Conservation (phyloP, 2,797 vertebrate genomes). For the Lagocephalus sceleratus region DNA sequence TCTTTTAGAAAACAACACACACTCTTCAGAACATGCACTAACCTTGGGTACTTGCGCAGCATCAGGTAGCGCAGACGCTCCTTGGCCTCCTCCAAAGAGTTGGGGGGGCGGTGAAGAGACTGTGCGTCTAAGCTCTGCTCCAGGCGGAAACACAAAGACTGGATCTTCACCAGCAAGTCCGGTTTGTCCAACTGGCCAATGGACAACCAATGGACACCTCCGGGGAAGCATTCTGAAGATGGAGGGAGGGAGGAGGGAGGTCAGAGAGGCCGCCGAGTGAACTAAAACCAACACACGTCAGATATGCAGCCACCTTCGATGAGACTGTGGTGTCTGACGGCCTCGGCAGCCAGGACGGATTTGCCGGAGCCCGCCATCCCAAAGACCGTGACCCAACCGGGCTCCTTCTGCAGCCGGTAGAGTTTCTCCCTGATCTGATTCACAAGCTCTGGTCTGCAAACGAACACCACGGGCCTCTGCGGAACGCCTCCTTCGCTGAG, state of each 20-base stretch:
- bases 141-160: slow-evolving; percentile 90
- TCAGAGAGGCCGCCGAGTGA: neutral
- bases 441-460: slow-evolving; percentile 81
- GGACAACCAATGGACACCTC: slow-evolving; percentile 92
- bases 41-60: slow-evolving; percentile 85
- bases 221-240: slow-evolving; percentile 86
- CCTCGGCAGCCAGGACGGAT: slow-evolving; percentile 93
- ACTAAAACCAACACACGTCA: neutral
- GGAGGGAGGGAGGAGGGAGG: neutral
- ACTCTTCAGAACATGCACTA: neutral
- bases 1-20: no score
- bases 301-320: slow-evolving; percentile 76
- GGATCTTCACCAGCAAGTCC: slow-evolving; percentile 90
- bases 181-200: slow-evolving; percentile 92
- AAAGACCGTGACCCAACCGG: slow-evolving; percentile 92
- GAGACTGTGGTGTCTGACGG: slow-evolving; percentile 83
- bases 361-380: slow-evolving; percentile 99
- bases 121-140: slow-evolving; percentile 82
- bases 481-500: slow-evolving; percentile 94
- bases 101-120: slow-evolving; percentile 77
- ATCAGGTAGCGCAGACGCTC: slow-evolving; percentile 90
- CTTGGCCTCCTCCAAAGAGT: slow-evolving; percentile 92
- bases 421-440: slow-evolving; percentile 84
- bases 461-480: slow-evolving; percentile 93
- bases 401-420: slow-evolving; percentile 69